Conservation (phyloP, 2,113 vertebrate genomes). For the Fregata magnificens region DNA sequence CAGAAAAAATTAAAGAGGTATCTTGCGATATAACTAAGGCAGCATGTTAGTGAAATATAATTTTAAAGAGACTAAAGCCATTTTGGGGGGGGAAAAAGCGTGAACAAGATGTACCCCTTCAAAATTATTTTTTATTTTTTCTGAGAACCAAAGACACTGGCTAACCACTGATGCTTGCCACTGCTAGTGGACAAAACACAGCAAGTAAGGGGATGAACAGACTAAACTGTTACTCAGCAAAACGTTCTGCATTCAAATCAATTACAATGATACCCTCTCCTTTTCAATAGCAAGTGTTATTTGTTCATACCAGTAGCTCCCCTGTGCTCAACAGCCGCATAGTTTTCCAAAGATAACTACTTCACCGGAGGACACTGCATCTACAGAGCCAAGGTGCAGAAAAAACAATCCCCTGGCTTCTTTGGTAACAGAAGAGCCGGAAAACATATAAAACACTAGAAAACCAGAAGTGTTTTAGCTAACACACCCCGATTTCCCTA, state of each 20-base stretch:
- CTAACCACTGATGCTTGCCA: background rate
- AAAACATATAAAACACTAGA: background rate
- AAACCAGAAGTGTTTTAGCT: rapidly evolving
- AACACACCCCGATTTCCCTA: rapidly evolving
- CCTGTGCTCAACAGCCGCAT: background rate
- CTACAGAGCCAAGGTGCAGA: background rate
- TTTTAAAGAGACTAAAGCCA: background rate
- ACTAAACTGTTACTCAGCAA: background rate
- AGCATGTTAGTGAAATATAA: background rate
- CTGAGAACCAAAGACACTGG: background rate
- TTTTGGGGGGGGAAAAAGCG: rapidly evolving
- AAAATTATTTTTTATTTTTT: background rate
- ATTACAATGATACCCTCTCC: background rate
- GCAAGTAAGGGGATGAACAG: background rate
- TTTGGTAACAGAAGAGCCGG: background rate
- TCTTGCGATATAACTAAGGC: background rate
- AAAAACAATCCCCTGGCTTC: background rate
- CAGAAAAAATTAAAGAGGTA: background rate
- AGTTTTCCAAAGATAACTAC: background rate
- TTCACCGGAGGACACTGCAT: background rate
- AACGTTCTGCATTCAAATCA: rapidly evolving
- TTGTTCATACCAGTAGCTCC: background rate
- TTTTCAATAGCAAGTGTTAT: background rate
- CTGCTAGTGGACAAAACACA: background rate
- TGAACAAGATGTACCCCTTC: background rate